Evolutionary conservation across 2,888 invertebrate genomes (phyloP).

Genomic region (Chymomyza caudatula): DNA sequence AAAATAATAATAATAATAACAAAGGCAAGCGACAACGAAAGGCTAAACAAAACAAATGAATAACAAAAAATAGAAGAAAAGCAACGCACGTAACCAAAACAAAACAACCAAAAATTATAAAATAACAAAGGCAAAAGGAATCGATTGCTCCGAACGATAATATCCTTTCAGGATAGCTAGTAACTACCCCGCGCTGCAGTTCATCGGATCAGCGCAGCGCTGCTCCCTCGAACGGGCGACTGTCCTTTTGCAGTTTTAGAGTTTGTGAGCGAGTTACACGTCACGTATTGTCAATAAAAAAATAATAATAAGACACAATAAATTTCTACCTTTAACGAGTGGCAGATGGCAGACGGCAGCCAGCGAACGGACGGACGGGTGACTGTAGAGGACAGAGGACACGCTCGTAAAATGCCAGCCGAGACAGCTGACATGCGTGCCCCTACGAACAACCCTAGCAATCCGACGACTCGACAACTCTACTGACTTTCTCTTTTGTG

Average conservation of each 20-base stretch:
- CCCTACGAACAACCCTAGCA: not conserved
- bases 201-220: not conserved
- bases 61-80: slow-evolving; percentile 16
- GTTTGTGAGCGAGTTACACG: slow-evolving; percentile 60
- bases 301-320: slow-evolving; percentile 75
- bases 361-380: slow-evolving; percentile 11
- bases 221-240: not conserved
- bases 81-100: slow-evolving; percentile 43
- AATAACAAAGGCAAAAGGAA: slow-evolving; percentile 61
- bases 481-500: slow-evolving; percentile 4
- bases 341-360: slow-evolving; percentile 3
- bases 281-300: slow-evolving; percentile 77
- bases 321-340: slow-evolving; percentile 73
- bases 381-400: slow-evolving; percentile 10
- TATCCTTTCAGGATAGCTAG: slow-evolving; percentile 41
- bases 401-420: slow-evolving; percentile 11
- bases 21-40: slow-evolving; percentile 2
- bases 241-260: not conserved
- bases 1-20: slow-evolving; percentile 23
- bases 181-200: not conserved
- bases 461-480: slow-evolving; percentile 3
- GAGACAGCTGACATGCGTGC: too few relatives aligned
- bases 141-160: slow-evolving; percentile 49
- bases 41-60: slow-evolving; percentile 18
- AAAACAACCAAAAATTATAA: slow-evolving; percentile 71